Percentiles rank a stretch among this genome's conserved stretches.
phyloP scores from a whole-genome alignment of 1,140 invertebrate genomes.

The Anadara kagoshimensis region DNA sequence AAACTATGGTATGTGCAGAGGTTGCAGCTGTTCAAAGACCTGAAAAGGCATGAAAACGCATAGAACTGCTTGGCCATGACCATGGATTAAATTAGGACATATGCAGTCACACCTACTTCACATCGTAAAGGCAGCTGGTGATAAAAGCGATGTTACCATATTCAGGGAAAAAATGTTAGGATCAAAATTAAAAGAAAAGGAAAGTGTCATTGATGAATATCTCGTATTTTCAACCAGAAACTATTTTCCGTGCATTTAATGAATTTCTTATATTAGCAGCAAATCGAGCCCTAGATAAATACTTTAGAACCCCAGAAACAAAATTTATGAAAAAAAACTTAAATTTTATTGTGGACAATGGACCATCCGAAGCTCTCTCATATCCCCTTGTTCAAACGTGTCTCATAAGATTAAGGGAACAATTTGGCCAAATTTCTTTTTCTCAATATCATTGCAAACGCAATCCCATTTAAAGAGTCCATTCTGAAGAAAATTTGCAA shows the following conservation, averaged over 20 bases:
- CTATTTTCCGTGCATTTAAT: neutral
- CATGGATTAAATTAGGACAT: neutral
- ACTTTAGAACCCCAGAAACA: neutral
- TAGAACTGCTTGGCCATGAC: neutral
- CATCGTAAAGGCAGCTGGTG: too few species aligned
- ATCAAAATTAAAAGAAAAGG: neutral
- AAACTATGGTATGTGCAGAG: neutral
- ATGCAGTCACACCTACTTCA: neutral
- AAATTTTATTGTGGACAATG: slow-evolving; percentile 2
- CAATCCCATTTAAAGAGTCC: slow-evolving; percentile 8
- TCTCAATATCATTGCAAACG: neutral
- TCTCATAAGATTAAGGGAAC: neutral
- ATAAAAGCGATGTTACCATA: neutral
- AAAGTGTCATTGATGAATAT: neutral
- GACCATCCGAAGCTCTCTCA: neutral
- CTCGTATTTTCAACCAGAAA: slow-evolving; percentile 1
- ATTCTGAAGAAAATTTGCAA: slow-evolving; percentile 1
- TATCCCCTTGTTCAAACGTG: neutral
- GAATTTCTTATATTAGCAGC: neutral
- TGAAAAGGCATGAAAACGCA: neutral
- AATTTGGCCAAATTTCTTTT: neutral
- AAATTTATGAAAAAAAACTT: neutral
- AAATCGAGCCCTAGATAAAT: slow-evolving; percentile 4
- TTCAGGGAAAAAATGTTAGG: neutral
- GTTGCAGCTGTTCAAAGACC: neutral